Base-by-base conservation (phyloP, 2,888 invertebrate genomes). In the Pyralis farinalis region DNA sequence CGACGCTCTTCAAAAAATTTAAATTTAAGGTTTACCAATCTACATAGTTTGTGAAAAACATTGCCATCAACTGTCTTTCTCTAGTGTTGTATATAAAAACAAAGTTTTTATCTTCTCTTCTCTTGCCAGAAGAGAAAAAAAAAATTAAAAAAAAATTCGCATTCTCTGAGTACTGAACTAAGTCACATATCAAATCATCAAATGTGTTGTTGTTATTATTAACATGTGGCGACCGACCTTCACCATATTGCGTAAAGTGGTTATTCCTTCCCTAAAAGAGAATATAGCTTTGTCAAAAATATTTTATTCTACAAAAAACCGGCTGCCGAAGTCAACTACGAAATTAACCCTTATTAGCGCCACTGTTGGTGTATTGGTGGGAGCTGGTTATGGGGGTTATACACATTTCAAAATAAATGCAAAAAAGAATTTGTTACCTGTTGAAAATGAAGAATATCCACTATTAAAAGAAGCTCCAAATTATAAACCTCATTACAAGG, bases 281-380 rank as follows among this genome's bases (percentile, higher is more conserved):
- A 80, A 74, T 55, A 49, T 62, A 12, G 58, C 57, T 39, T 40
- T 75, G 25, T 53, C 71, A 2, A 79, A 70, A 58, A 40, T 72
- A 42, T 61, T 68, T 33, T 81, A 83, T 55, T 77, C 85, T 1
- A 76, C 78, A 1, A 81, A 71, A 60, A 71, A 69, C 65, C 79
- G 78, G 56, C 47, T 70, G 8, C 73, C 83, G 37, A 76, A 63
- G 49, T 86, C 86, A 3, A 75, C 82, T 7, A 65, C 74, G 0
- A 92, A 91, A 57, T 58, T 92, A 49, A 90, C 91, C 12, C 49
- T 93, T 21, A 71, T 92, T 1, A 92, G 93, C 46, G 91, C 91
- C 1, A 86, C 87, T 58, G 75, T 93, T 37, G 93, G 93, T 32
- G 83, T 90, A 3, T 71, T 90, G 1, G 61, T 90, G 2, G 92